Conservation (phyloP, 1,140 invertebrate genomes). For the Triops cancriformis region DNA sequence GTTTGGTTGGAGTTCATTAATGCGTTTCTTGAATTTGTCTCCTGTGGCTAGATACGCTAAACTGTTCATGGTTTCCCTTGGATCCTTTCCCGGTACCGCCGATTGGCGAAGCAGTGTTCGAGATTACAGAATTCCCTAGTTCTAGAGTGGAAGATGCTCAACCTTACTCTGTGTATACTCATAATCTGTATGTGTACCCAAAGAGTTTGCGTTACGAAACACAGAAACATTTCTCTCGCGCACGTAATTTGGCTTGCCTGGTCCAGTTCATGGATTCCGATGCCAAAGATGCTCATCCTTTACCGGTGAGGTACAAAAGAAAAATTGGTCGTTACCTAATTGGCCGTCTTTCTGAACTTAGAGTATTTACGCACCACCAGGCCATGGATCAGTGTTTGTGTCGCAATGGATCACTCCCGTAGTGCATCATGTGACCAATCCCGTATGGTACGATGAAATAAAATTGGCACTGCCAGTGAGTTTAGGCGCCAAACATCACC, state of each 20-base stretch:
- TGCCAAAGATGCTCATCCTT: conserved; percentile 53
- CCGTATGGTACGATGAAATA: conserved; percentile 81
- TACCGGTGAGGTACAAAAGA: conserved; percentile 47
- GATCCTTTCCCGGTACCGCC: conserved; percentile 74
- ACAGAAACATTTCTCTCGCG: conserved; percentile 79
- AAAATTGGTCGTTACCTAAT: conserved; percentile 15
- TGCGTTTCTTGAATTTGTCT: conserved; percentile 33
- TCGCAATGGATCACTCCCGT: conserved; percentile 56
- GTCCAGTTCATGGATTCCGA: conserved; percentile 76
- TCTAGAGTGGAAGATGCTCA: conserved; percentile 59
- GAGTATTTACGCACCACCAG: conserved; percentile 67
- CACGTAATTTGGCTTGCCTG: conserved; percentile 81
- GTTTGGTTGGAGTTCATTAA: neutral
- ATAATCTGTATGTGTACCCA: conserved; percentile 87
- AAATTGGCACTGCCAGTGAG: conserved; percentile 73
- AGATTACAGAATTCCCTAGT: conserved; percentile 71
- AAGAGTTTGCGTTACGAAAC: conserved; percentile 75
- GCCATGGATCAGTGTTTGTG: conserved; percentile 50
- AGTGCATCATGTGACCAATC: conserved; percentile 69
- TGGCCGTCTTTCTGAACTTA: conserved; percentile 37
- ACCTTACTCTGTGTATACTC: conserved; percentile 70
- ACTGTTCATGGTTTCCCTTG: conserved; percentile 64
- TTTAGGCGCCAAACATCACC: conserved; percentile 64
- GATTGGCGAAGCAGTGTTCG: conserved; percentile 58
- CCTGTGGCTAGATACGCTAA: conserved; percentile 58